phyloP scores from a whole-genome alignment of 1,140 invertebrate genomes.

The Wasmannia auropunctata region DNA sequence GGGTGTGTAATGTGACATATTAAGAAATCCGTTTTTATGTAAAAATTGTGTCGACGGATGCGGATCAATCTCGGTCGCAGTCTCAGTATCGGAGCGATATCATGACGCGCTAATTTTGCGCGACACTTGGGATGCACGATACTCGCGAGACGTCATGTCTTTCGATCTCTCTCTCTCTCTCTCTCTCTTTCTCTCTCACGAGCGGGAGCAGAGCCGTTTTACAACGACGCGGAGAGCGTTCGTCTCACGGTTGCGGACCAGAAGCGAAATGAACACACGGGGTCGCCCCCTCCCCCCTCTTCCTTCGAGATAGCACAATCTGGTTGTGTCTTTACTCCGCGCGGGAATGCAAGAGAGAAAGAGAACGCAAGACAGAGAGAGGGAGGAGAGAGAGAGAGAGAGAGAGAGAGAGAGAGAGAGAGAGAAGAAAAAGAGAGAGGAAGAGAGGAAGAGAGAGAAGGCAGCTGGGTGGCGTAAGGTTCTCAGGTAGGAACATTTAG shows the following conservation, averaged over 20 bases:
- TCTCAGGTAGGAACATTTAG: conserved; percentile 78
- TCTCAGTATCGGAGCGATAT: not conserved
- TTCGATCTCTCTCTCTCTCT: too few species aligned
- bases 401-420: conserved; percentile 1
- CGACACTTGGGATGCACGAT: not conserved
- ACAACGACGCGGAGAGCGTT: conserved; percentile 42
- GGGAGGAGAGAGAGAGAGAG: conserved; percentile 22
- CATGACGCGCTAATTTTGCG: not conserved
- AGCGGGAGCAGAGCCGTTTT: conserved; percentile 24
- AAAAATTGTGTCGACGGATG: not conserved
- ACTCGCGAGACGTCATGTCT: not conserved
- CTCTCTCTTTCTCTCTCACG: not conserved
- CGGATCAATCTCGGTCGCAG: not conserved
- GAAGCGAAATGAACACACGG: conserved; percentile 59
- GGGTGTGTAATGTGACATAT: not conserved
- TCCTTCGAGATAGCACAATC: conserved; percentile 65
- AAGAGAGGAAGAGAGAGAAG: conserved; percentile 9
- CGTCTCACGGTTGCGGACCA: conserved; percentile 58
- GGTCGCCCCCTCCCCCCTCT: not conserved
- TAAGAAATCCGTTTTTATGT: not conserved
- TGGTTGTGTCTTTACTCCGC: conserved; percentile 64
- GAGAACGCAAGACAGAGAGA: not conserved
- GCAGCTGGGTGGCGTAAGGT: conserved; percentile 70
- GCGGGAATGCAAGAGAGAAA: conserved; percentile 57
- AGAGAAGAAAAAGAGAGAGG: not conserved